These are phyloP conservation scores for Drosophila equinoxialis DNA, from an alignment of 1,140 invertebrate genomes.

Conservation along the genomic window DNA sequence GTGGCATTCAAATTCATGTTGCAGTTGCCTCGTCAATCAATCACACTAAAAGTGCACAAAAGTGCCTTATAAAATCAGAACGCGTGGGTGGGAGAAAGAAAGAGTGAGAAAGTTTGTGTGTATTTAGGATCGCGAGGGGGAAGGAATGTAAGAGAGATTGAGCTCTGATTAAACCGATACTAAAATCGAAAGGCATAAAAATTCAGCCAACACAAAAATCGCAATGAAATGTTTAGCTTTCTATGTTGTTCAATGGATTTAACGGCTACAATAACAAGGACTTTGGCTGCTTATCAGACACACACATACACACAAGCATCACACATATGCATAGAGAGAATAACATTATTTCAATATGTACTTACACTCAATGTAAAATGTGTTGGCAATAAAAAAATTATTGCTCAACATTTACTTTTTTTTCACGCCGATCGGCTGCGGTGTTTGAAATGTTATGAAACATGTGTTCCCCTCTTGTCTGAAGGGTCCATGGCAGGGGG, in stretches of 20 bases:
- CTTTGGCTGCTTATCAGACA: constrained; percentile 64
- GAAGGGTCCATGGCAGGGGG: neutral
- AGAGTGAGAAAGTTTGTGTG: neutral
- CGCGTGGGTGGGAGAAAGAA: constrained; percentile 11
- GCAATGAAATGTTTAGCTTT: constrained; percentile 29
- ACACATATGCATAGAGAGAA: constrained; percentile 24
- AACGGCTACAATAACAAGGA: constrained; percentile 68
- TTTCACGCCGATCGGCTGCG: constrained; percentile 52
- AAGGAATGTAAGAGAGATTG: neutral
- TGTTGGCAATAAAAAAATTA: constrained; percentile 74
- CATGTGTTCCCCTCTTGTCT: constrained; percentile 53
- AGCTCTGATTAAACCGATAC: constrained; percentile 62
- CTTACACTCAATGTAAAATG: constrained; percentile 68
- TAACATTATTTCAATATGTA: constrained; percentile 70
- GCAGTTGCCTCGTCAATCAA: constrained; percentile 53
- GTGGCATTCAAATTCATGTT: constrained; percentile 39
- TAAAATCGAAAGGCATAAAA: constrained; percentile 65
- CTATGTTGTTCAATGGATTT: constrained; percentile 48
- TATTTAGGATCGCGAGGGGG: neutral
- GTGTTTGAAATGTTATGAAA: constrained; percentile 66
- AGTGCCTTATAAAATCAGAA: constrained; percentile 66
- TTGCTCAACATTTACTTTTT: constrained; percentile 62
- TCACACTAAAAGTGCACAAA: constrained; percentile 72
- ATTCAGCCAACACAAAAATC: constrained; percentile 52
- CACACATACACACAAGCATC: constrained; percentile 10